These are phyloP conservation scores for Neoscelio sp. DNA, from an alignment of 2,888 invertebrate species.

Conservation along the genomic window DNA sequence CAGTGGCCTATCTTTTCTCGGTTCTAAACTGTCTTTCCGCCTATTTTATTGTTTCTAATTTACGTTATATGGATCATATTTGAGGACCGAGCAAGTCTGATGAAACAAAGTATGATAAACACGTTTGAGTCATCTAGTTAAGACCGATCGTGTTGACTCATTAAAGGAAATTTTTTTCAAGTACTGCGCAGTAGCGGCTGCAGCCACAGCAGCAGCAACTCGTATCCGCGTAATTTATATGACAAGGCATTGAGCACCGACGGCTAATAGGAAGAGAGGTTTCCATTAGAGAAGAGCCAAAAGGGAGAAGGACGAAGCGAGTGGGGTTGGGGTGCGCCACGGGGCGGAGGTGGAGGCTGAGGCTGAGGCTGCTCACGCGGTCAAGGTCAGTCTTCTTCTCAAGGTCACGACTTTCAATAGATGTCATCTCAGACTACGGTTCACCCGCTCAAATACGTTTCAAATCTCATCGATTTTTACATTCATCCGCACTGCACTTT, in stretches of 20 bases:
- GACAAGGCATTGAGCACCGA: constrained; percentile 40
- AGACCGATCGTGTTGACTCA: constrained; percentile 46
- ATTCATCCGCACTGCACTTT: no score
- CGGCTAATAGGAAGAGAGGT: constrained; percentile 40
- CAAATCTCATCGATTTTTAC: no score
- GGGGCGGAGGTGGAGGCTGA: constrained; percentile 39
- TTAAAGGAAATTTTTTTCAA: constrained; percentile 37
- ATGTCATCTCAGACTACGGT: no score
- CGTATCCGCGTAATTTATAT: constrained; percentile 47
- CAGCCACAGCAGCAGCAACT: constrained; percentile 51
- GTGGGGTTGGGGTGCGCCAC: constrained; percentile 44
- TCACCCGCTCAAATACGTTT: no score
- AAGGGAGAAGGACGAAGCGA: constrained; percentile 38
- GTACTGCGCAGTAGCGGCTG: constrained; percentile 36
- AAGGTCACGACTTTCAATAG: constrained; percentile 30
- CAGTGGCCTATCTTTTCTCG: no score
- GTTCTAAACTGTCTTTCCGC: no score
- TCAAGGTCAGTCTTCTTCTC: constrained; percentile 50
- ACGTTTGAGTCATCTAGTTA: constrained; percentile 30
- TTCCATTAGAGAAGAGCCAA: constrained; percentile 32
- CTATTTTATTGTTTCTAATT: no score
- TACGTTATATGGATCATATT: no score
- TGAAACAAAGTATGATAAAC: constrained; percentile 22
- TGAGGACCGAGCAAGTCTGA: not conserved
- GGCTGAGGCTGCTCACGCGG: no score